These are phyloP conservation scores for Diarsia dahlii DNA, from an alignment of 2,888 invertebrate species.

Conservation along the genomic window DNA sequence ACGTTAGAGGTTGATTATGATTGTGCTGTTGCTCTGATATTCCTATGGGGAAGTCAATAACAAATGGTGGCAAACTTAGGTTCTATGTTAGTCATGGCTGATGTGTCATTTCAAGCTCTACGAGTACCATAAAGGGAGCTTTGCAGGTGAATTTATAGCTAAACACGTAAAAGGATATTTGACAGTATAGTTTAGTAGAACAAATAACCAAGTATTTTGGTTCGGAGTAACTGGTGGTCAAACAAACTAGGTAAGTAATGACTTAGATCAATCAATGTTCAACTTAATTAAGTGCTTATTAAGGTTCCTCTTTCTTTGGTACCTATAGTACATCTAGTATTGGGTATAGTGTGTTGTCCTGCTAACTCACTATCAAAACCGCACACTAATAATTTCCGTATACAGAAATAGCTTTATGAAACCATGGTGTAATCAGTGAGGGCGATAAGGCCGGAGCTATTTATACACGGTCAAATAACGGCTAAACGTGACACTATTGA, in stretches of 20 bases:
- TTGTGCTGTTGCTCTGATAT: not conserved
- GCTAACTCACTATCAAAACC: not conserved
- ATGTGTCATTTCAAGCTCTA: not conserved
- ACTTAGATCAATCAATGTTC: not conserved
- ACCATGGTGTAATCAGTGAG: conserved; percentile 42
- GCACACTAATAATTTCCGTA: conserved; percentile 32
- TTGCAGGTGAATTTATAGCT: not conserved
- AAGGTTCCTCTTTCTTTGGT: not conserved
- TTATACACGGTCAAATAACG: conserved; percentile 29
- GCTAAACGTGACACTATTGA: conserved; percentile 24
- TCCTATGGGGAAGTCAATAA: not conserved
- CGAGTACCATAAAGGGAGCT: not conserved
- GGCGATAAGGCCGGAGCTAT: conserved; percentile 45
- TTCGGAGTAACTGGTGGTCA: not conserved
- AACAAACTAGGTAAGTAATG: not conserved
- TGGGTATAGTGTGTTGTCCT: not conserved
- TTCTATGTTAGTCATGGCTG: not conserved
- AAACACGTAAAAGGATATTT: not conserved
- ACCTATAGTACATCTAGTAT: not conserved
- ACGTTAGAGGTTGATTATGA: not conserved
- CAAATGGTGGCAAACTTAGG: not conserved
- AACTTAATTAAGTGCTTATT: not conserved
- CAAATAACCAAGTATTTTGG: not conserved
- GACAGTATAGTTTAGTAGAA: not conserved
- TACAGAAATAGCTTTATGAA: conserved; percentile 42